Conservation (phyloP, 2,797 vertebrate genomes). For the Neomorphus geoffroyi region DNA sequence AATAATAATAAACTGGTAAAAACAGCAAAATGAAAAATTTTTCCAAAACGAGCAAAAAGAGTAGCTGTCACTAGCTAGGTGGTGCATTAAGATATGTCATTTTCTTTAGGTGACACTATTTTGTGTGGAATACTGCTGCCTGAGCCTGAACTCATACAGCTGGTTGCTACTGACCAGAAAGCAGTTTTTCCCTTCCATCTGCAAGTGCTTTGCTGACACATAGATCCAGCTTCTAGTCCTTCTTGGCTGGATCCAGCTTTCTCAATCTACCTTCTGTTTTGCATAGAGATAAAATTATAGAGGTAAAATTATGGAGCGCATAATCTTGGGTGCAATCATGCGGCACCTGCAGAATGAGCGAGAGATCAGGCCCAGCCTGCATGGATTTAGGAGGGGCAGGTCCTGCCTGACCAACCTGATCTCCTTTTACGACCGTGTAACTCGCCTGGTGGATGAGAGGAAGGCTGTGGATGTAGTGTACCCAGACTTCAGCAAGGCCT, state of each 20-base stretch:
- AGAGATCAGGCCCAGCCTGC: too few relatives aligned
- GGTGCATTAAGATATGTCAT: not conserved
- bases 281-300: not conserved
- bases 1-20: not conserved
- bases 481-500: too few relatives aligned
- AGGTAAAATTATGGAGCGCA: too few relatives aligned
- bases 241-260: not conserved
- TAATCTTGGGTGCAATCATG: too few relatives aligned
- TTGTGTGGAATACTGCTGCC: not conserved
- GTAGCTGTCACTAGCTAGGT: not conserved
- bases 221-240: not conserved
- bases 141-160: not conserved
- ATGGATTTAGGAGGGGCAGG: too few relatives aligned
- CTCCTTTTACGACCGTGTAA: too few relatives aligned
- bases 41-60: not conserved
- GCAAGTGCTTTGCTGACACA: not conserved
- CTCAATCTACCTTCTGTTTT: not conserved
- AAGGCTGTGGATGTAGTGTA: too few relatives aligned
- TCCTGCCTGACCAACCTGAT: too few relatives aligned
- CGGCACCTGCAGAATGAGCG: too few relatives aligned
- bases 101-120: not conserved
- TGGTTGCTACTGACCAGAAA: not conserved
- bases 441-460: too few relatives aligned
- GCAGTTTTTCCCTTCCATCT: not conserved
- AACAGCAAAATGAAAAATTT: not conserved